Evolutionary conservation across 23 tunicate species (phyloP), one percentile per base, ranked within the genome.

Genomic region (Styela clava): DNA sequence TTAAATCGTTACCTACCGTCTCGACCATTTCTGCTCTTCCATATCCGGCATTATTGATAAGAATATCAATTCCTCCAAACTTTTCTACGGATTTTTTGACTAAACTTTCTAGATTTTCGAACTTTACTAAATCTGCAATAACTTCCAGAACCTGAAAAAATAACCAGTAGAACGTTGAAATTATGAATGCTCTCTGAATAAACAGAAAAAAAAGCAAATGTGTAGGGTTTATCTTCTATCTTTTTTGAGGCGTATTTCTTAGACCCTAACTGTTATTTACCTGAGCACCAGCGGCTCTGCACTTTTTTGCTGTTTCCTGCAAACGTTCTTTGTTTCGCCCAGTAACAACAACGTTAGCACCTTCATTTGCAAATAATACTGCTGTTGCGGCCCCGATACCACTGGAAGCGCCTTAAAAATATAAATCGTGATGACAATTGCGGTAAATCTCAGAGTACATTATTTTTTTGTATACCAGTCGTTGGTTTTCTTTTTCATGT

Each of bases 321-420:
- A 76, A 29, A 12, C 81, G 25, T 21, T 76, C 64, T 76, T 76
- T n/a, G 44, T 76, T 76, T 44, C 81, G 18, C 19, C 81, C 81
- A 21, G 81, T 76, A 18, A 76, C n/a, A 36, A 44, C 64, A 20
- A 76, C 24, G 22, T 76, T 76, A 33, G 81, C 81, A 24, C 81
- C 81, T 52, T 76, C 65, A 0, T 76, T 76, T 27, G 81, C 81
- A 35, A 76, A 76, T 20, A 24, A 25, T 25, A 76, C 27, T 3
- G 81, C 81, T 0, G 64, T 76, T 1, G 81, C 63, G 31, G 52
- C 81, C 3, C 81, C 81, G n/a, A 76, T 76, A 16, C 64, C 81
- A 2, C 81, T 76, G 31, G 81, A 76, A 36, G 63, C 69, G 18
- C 64, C 81, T 76, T 23, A 16, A 25, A 27, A 67, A 67, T 16